phyloP scores from a whole-genome alignment of 2,888 invertebrate genomes.

The Octodonta nipae region DNA sequence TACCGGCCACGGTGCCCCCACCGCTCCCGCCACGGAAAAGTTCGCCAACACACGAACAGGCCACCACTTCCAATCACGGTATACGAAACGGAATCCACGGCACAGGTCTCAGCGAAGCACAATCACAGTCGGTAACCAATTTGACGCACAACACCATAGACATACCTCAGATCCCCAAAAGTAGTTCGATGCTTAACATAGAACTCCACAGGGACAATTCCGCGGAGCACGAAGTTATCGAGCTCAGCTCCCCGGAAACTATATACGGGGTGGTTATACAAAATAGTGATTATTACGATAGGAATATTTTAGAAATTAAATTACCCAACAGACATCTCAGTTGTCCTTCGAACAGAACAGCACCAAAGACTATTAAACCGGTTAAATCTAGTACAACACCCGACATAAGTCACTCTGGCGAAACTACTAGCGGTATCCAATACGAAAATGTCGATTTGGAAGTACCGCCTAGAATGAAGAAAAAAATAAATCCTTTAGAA shows the following conservation, averaged over 20 bases:
- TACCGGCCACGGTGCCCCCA: conserved; percentile 37
- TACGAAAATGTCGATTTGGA: conserved; percentile 18
- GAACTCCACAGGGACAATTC: conserved; percentile 13
- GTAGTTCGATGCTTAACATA: conserved; percentile 29
- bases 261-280: conserved; percentile 60
- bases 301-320: conserved; percentile 23
- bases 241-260: conserved; percentile 56
- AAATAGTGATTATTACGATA: conserved; percentile 33
- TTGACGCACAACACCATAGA: conserved; percentile 22
- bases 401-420: conserved; percentile 35
- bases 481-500: conserved; percentile 28
- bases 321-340: conserved; percentile 28
- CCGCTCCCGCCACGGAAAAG: conserved; percentile 50
- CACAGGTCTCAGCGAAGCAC: conserved; percentile 26
- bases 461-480: conserved; percentile 5
- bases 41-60: conserved; percentile 37
- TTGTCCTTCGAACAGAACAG: conserved; percentile 25
- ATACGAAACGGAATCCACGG: conserved; percentile 16
- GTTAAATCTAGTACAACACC: conserved; percentile 47
- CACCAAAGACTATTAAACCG: conserved; percentile 16
- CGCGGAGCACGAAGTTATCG: conserved; percentile 15
- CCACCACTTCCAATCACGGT: conserved; percentile 20
- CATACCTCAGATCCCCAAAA: conserved; percentile 27
- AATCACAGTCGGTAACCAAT: conserved; percentile 25
- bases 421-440: conserved; percentile 8